Base-by-base conservation (phyloP, 2,797 vertebrate species). In the Lates japonicus region DNA sequence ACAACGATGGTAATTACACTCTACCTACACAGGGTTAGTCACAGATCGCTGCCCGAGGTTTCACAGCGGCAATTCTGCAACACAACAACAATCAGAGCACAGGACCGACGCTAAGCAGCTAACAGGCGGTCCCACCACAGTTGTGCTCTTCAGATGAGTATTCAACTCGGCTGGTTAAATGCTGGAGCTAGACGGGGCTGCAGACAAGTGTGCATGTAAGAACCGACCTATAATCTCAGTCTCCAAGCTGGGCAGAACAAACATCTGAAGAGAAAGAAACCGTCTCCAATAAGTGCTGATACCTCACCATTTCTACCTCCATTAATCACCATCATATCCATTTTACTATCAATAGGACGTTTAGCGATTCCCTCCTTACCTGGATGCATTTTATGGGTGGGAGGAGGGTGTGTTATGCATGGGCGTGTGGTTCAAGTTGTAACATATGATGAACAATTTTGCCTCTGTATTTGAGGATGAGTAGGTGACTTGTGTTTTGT, bases 11-110 rank as follows among this genome's bases (percentile, higher is more conserved):
- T 84, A 83, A 88, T 86, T 72, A 86, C 62, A 29, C 20, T 77
- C 70, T 76, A 69, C 81, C 84, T 82, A 82, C 85, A 68, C 73
- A n/a, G 83, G 70, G 80, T 89, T 79, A 84, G 83, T 89, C 90
- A 88, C 64, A 69, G 75, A 85, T 74, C 57, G 31, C 76, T 65
- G 68, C 70, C 62, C 3, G 4, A 68, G n/a, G 51, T 68, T 68
- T 78, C 69, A 66, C 5, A 66, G 57, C 77, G 66, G 71, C 44
- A 16, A 49, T 48, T 69, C 68, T 66, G 46, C 70, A 57, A n/a
- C 48, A 35, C 46, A 61, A 68, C 57, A 81, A 71, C 61, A 71
- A 65, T 57, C 71, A 22, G 44, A 57, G 52, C 46, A 6, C 8
- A 37, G 54, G 41, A 44, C 49, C 10, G 4, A 58, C 1, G 44